A percentile compares a stretch with the other conserved stretches of the same genome.
Conservation (phyloP, 1,140 invertebrate genomes). For the Harlomillsia oculata region DNA sequence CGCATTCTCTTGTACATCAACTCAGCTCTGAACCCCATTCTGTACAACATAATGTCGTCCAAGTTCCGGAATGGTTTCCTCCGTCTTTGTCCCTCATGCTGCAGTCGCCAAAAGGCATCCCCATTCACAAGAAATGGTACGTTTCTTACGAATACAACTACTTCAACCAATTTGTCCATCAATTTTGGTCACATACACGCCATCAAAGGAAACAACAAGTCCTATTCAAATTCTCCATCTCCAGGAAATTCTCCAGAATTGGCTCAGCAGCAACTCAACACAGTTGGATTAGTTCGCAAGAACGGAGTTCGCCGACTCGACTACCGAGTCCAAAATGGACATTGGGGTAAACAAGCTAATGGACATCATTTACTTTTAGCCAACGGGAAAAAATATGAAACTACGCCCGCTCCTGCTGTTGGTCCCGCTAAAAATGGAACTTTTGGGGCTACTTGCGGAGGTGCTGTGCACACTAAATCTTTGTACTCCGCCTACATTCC, state of each 20-base stretch:
- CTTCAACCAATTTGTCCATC: conserved; percentile 15
- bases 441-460: not conserved
- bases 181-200: conserved; percentile 22
- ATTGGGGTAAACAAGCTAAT: too few relatives aligned
- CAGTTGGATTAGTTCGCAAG: conserved; percentile 12
- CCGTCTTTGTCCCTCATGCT: conserved; percentile 50
- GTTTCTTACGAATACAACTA: conserved; percentile 32
- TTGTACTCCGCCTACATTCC: conserved; percentile 22
- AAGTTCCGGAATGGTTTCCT: conserved; percentile 70
- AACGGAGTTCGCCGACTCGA: conserved; percentile 16
- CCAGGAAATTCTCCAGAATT: conserved; percentile 19
- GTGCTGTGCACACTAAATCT: conserved; percentile 14
- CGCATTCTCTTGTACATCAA: conserved; percentile 78
- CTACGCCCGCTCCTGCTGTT: not conserved
- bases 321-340: conserved; percentile 1
- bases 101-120: conserved; percentile 35
- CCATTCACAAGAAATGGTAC: conserved; percentile 28
- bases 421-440: not conserved
- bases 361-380: too few relatives aligned
- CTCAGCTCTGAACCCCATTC: conserved; percentile 77
- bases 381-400: too few relatives aligned
- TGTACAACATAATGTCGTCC: conserved; percentile 60
- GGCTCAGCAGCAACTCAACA: too few relatives aligned
- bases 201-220: not conserved
- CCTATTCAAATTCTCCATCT: not conserved